A percentile compares a stretch with the other conserved stretches of the same genome.
Conservation (phyloP, 2,797 vertebrate genomes). For the Xyrichtys novacula region DNA sequence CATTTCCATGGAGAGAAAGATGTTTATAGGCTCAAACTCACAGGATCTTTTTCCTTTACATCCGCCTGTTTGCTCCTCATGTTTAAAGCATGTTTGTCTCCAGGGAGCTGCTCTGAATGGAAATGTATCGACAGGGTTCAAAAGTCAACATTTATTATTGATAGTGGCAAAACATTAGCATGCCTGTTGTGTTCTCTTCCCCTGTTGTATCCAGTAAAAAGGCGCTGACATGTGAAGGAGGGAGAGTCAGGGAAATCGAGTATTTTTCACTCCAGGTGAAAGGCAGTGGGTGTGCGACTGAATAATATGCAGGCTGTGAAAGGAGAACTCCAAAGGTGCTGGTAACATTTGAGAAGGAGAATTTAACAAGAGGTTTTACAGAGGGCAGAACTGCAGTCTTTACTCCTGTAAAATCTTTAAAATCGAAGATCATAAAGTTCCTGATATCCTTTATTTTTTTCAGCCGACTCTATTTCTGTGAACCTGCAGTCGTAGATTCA, state of each 20-base stretch:
- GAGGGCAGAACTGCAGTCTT: not conserved
- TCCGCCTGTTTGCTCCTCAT: conserved; percentile 1
- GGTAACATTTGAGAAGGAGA: conserved; percentile 7
- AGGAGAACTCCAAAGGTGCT: conserved; percentile 8
- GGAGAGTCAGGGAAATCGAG: conserved; percentile 20
- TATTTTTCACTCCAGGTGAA: conserved; percentile 31
- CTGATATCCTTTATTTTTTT: not conserved
- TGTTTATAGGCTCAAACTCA: conserved; percentile 1
- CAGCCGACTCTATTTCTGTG: conserved; percentile 7
- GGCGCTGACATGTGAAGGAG: conserved; percentile 32
- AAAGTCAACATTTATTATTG: conserved; percentile 64
- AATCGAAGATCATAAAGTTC: not conserved
- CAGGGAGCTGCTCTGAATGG: conserved; percentile 19
- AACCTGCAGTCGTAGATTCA: not conserved
- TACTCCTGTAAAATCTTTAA: conserved; percentile 9
- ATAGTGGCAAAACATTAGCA: conserved; percentile 57
- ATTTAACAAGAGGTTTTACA: conserved; percentile 18
- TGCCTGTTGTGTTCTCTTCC: conserved; percentile 10
- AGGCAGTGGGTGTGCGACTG: conserved; percentile 26
- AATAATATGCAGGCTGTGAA: conserved; percentile 29
- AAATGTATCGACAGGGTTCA: conserved; percentile 42
- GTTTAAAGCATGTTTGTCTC: conserved; percentile 37
- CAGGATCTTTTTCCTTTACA: not conserved
- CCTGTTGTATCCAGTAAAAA: conserved; percentile 13
- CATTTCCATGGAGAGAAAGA: not conserved